Base-by-base conservation (phyloP, 2,797 vertebrate species). In the Protonibea diacanthus region DNA sequence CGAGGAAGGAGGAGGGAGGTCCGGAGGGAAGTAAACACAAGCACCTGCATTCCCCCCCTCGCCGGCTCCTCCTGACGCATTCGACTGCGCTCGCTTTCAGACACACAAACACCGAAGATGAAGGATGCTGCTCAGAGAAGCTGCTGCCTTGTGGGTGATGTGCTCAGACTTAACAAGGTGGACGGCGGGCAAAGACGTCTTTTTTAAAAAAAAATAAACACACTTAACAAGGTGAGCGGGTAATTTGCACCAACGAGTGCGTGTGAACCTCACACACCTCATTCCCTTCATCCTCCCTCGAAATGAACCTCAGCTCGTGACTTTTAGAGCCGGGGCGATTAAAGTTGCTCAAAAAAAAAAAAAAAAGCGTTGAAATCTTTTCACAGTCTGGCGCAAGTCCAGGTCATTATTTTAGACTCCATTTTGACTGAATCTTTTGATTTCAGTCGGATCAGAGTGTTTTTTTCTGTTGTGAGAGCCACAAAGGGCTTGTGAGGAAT, bases 11-110 rank as follows among this genome's bases (percentile, higher is more conserved):
- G 74, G 78, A 74, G 67, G 74, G 82, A 83, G 84, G 85, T 78
- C 84, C 80, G 51, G 85, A 77, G 88, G 87, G 85, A 88, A 85
- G 89, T 88, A 90, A 91, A 92, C 86, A 88, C 82, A 77, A 89
- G 87, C 89, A 91, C 86, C 91, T 92, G 92, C 88, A 80, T 85
- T 82, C 88, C 78, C 84, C 84, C 56, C 73, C 84, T 38, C 33
- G 33, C 33, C 2, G 33, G 9, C 33, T 38, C 83, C 63, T 81
- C 48, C 79, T 52, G 89, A 75, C 8, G 56, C 82, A 88, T 87
- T 38, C 84, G 77, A 81, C 81, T 0, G 55, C 4, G 47, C 82
- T 86, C 76, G 75, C 76, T 81, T 86, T 83, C 76, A 57, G 74
- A 68, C 76, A 78, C 53, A 62, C 71, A 65, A 59, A 85, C 68